phyloP scores from a whole-genome alignment of 2,888 invertebrate species.

The Allophyes oxyacanthae region DNA sequence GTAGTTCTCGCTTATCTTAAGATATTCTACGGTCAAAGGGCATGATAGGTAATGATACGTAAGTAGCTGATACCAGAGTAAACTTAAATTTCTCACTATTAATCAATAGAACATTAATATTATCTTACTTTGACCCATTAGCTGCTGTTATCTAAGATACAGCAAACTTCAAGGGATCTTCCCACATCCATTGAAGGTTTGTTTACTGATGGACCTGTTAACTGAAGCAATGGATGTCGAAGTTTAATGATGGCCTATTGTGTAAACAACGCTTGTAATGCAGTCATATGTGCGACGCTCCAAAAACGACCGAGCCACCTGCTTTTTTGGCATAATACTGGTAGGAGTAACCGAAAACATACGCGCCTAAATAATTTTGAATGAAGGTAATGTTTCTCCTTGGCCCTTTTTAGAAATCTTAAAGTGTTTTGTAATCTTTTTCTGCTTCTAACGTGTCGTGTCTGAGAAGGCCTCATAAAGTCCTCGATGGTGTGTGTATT shows the following conservation, averaged over 20 bases:
- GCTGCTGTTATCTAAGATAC: slow-evolving; percentile 3
- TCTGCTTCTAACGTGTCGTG: too few species aligned
- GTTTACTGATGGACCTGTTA: too few species aligned
- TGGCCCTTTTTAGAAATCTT: neutral
- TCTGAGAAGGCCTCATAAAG: too few species aligned
- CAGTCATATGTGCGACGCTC: slow-evolving; percentile 33
- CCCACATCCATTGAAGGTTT: neutral
- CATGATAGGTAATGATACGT: slow-evolving; percentile 30
- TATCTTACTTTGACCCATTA: slow-evolving; percentile 28
- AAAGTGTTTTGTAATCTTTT: too few species aligned
- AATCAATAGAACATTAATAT: slow-evolving; percentile 18
- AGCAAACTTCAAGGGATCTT: neutral
- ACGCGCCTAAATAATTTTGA: slow-evolving; percentile 6
- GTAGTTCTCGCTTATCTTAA: slow-evolving; percentile 11
- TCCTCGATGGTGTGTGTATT: too few species aligned
- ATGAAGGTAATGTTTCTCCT: neutral
- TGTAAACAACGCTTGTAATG: slow-evolving; percentile 17
- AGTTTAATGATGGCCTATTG: slow-evolving; percentile 35
- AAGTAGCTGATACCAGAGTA: slow-evolving; percentile 9
- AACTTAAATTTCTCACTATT: slow-evolving; percentile 28
- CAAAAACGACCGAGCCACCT: slow-evolving; percentile 38
- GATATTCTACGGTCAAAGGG: slow-evolving; percentile 16
- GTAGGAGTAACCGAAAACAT: slow-evolving; percentile 35
- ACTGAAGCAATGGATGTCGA: slow-evolving; percentile 11
- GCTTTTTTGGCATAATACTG: slow-evolving; percentile 24